These are phyloP conservation scores for Pristionchus mayeri DNA, from an alignment of 2,888 invertebrate species.

Conservation along the genomic window DNA sequence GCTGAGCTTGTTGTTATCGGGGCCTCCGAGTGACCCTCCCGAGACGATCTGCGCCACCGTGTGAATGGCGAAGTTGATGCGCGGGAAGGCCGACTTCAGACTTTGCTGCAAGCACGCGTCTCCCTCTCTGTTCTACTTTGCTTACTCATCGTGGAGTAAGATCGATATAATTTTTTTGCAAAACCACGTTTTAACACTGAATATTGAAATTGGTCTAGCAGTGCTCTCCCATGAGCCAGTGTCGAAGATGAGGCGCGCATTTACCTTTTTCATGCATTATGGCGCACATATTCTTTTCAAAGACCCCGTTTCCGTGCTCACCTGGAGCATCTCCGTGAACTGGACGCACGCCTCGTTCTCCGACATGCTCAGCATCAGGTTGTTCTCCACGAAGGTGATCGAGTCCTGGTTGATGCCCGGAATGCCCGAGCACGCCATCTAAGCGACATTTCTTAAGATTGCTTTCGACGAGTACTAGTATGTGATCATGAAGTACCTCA, in stretches of 20 bases:
- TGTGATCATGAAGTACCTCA: too few species aligned
- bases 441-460: too few species aligned
- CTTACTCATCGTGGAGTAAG: too few species aligned
- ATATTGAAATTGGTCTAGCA: too few species aligned
- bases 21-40: neutral
- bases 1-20: conserved; percentile 35
- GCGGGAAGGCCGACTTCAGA: conserved; percentile 81
- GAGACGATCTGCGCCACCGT: conserved; percentile 89
- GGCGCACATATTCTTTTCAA: neutral
- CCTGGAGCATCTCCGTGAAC: conserved; percentile 86
- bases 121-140: too few species aligned
- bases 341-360: conserved; percentile 91
- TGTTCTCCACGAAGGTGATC: conserved; percentile 91
- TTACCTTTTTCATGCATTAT: too few species aligned
- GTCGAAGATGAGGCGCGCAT: too few species aligned
- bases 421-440: conserved; percentile 94
- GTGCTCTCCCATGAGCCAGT: too few species aligned
- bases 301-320: conserved; percentile 78
- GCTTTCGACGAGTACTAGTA: too few species aligned
- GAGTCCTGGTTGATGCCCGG: conserved; percentile 92
- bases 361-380: conserved; percentile 89
- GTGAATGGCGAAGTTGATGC: conserved; percentile 97
- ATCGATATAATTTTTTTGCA: neutral
- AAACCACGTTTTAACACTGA: neutral
- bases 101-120: conserved; percentile 48